Percentiles rank a stretch among this genome's conserved stretches.
phyloP scores from a whole-genome alignment of 2,797 vertebrate genomes.

The Ctenosaura bakeri region DNA sequence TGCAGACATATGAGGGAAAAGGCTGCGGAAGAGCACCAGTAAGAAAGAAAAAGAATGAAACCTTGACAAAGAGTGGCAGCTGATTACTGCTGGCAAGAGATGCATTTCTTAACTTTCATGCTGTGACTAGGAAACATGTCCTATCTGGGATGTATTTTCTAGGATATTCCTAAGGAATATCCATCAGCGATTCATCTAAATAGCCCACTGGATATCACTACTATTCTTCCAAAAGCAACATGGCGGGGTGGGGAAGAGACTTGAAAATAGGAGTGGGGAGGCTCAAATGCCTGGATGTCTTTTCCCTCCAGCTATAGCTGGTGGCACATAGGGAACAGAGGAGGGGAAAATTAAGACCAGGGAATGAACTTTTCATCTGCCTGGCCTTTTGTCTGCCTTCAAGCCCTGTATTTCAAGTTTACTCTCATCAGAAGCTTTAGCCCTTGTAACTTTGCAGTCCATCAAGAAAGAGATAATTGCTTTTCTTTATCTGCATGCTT shows the following conservation, averaged over 20 bases:
- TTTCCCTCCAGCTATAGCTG: conserved; percentile 47
- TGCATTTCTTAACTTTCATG: conserved; percentile 57
- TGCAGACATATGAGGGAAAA: background rate
- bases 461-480: conserved; percentile 72
- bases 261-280: conserved; percentile 65
- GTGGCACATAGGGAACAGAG: conserved; percentile 61
- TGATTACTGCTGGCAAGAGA: conserved; percentile 49
- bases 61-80: conserved; percentile 49
- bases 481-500: conserved; percentile 65
- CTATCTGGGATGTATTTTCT: conserved; percentile 66
- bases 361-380: conserved; percentile 68
- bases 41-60: conserved; percentile 44
- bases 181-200: conserved; percentile 73
- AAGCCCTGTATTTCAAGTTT: conserved; percentile 67
- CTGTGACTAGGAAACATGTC: conserved; percentile 66
- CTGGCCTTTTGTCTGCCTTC: conserved; percentile 67
- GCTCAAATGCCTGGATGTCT: conserved; percentile 66
- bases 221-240: conserved; percentile 39
- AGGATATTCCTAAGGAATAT: conserved; percentile 69
- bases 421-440: conserved; percentile 67
- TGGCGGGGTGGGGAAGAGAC: conserved; percentile 69
- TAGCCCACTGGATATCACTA: conserved; percentile 72
- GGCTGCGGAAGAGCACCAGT: conserved; percentile 40
- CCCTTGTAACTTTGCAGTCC: conserved; percentile 56
- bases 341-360: conserved; percentile 53